Percentiles rank a stretch among this genome's conserved stretches.
phyloP scores from a whole-genome alignment of 2,113 vertebrate species.

The Varanus komodoensis region DNA sequence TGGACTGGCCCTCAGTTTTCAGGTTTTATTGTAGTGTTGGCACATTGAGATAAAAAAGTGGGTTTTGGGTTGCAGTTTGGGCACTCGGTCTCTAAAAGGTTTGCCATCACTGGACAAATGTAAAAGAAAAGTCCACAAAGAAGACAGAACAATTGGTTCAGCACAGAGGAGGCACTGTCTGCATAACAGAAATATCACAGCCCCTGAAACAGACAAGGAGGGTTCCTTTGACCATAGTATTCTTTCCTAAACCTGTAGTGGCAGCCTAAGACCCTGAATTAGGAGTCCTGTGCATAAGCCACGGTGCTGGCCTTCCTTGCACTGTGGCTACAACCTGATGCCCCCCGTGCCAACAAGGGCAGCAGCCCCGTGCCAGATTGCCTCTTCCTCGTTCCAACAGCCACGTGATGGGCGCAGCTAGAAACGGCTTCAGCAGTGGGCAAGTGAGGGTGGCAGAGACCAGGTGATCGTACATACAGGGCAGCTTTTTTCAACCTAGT shows the following conservation, averaged over 20 bases:
- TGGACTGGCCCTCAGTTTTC: no score
- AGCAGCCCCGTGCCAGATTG: no score
- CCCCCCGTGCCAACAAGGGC: background rate
- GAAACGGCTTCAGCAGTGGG: background rate
- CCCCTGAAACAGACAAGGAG: background rate
- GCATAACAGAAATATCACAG: background rate
- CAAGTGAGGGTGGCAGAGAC: background rate
- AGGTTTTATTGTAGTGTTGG: no score
- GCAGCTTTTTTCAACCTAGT: no score
- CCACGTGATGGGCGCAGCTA: background rate
- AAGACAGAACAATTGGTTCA: background rate
- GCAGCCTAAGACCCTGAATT: background rate
- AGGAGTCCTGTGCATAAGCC: background rate
- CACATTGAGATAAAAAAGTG: no score
- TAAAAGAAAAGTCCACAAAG: background rate
- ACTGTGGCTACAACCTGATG: background rate
- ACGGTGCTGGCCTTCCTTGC: background rate
- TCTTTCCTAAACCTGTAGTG: background rate
- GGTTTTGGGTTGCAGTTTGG: no score
- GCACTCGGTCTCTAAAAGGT: no score
- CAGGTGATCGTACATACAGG: background rate
- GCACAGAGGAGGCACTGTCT: background rate
- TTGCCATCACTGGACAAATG: no score
- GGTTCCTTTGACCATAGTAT: background rate
- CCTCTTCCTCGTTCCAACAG: background rate